Base-by-base conservation (phyloP, 2,113 vertebrate genomes). In the Pygoscelis adeliae region DNA sequence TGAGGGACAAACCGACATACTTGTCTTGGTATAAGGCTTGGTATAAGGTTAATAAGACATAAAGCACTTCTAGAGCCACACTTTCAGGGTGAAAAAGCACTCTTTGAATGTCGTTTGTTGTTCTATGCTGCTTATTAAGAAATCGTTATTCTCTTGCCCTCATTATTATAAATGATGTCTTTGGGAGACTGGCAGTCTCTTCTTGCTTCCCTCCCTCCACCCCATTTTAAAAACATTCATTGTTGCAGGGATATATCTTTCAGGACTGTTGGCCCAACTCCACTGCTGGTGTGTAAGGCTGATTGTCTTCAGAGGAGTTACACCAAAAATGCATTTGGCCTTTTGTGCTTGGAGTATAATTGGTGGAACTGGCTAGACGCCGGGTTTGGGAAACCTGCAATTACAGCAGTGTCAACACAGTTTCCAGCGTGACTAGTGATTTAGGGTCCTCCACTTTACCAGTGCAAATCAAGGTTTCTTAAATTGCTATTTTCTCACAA, bases 301-400 rank as follows among this genome's bases (percentile, higher is more conserved):
- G 87, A 95, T 96, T 96, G 89, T 91, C 89, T 90, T 73, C 65
- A 91, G 81, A 91, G 66, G 44, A 90, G 66, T 79, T 87, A 95
- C 78, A 91, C 84, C 93, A 95, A 90, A 91, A 91, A 89, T 36
- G 87, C 38, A 66, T 85, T 96, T 95, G 94, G 78, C 89, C 81
- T 96, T 95, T 94, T 96, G 95, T 91, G 55, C 87, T 76, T 73
- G 50, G 38, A 93, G 50, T 30, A 95, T 94, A 97, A 96, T 95
- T 95, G 96, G 94, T 93, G 94, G 95, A 96, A 97, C 91, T 95
- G 87, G 81, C 73, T 56, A 77, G 90, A 91, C 6, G 46, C 83
- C 1, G 0, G 47, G 44, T 66, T 72, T 94, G 65, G 62, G 69
- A 87, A 87, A 52, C 13, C 42, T 73, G 70, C 76, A 78, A 46